Conservation (phyloP, 2,888 invertebrate genomes). For the Oegoconia quadripuncta region DNA sequence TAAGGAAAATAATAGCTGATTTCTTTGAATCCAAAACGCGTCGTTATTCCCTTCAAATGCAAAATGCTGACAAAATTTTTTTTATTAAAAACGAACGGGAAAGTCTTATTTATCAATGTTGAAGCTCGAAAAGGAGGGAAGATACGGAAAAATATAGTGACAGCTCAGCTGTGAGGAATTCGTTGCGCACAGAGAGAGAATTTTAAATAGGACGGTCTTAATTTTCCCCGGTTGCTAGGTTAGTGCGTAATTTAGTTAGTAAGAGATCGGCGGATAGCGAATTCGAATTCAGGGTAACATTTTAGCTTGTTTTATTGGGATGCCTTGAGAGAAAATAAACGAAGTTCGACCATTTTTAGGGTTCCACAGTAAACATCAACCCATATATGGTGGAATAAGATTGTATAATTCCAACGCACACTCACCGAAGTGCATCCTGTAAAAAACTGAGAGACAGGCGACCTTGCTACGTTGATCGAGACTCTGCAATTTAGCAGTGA, state of each 20-base stretch:
- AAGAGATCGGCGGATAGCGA: too few species aligned
- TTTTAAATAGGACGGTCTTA: slow-evolving; percentile 14
- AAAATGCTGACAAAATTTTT: slow-evolving; percentile 14
- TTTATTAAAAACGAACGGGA: slow-evolving; percentile 15
- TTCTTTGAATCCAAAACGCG: background rate
- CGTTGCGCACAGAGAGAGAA: slow-evolving; percentile 8
- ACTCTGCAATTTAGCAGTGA: too few species aligned
- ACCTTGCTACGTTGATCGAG: too few species aligned
- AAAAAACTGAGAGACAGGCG: too few species aligned
- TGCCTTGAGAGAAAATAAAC: too few species aligned
- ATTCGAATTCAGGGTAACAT: too few species aligned
- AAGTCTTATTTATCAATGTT: slow-evolving; percentile 18
- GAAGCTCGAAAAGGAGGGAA: slow-evolving; percentile 7
- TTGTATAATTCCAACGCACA: too few species aligned
- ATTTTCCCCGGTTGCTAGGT: slow-evolving; percentile 1
- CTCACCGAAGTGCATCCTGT: too few species aligned
- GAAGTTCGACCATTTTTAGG: too few species aligned
- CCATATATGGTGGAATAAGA: too few species aligned
- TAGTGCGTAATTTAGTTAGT: background rate
- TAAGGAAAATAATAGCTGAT: background rate
- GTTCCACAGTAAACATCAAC: too few species aligned
- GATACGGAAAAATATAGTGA: slow-evolving; percentile 7
- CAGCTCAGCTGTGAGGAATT: slow-evolving; percentile 9
- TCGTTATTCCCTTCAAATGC: background rate
- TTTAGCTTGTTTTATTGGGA: too few species aligned